Evolutionary conservation across 2,888 invertebrate genomes (phyloP), one percentile per base, ranked within the genome.

Genomic region (Caenorhabditis sp.): DNA sequence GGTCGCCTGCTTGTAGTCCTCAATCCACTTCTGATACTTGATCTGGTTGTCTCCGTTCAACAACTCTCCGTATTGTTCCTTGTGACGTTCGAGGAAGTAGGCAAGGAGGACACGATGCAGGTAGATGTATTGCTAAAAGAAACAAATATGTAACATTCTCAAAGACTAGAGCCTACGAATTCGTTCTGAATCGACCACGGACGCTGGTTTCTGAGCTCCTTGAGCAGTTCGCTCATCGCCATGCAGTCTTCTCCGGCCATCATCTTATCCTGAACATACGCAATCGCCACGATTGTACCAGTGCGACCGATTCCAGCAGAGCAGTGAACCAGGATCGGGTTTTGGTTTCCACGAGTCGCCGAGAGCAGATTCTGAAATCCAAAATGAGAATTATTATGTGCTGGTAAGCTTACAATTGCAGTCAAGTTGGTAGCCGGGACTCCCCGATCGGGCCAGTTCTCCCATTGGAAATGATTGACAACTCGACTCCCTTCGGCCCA

Each of bases 241-340:
- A 80, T 77, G 47, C 82, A 77, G 5, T 77, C 44, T 18, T 69
- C 62, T 11, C 83, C 83, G 20, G 61, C 56, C 24, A 79, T 55
- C 69, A 85, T 68, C 26, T 77, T 76, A 8, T 74, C 79, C 51
- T 80, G 71, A 9, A 86, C 80, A 65, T 84, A 87, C 44, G 83
- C 87, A 37, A 88, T 72, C 40, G 85, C 86, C 24, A 88, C 87
- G 32, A 88, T 84, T 15, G 86, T 83, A 8, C 86, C 84, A 6
- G 85, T 86, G 11, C 88, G 69, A 5, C 88, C 88, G 51, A 88
- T 88, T 28, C 88, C 88, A 11, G 88, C 88, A 9, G 86, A 85
- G 60, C 88, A 88, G 67, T 88, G 88, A 0, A 88, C 88, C 2
- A 84, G 53, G 22, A 88, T 86, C 5, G 88, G 87, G 13, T 26